phyloP scores from a whole-genome alignment of 2,797 vertebrate genomes.

The Peromyscus nudipes region DNA sequence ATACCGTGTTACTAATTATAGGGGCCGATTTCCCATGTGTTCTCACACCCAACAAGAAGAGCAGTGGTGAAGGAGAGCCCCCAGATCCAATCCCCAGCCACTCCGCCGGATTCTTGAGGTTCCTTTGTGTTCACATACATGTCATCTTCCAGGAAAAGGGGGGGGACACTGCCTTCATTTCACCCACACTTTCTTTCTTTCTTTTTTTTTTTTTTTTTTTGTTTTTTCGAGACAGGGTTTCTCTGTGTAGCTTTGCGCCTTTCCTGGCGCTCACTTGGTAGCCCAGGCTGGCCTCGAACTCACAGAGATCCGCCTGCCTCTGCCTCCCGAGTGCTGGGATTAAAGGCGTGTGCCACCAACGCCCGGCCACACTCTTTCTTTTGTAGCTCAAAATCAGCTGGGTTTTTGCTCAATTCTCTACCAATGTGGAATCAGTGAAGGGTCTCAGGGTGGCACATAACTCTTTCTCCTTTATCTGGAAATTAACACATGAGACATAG shows the following conservation, averaged over 20 bases:
- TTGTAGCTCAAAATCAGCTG: neutral
- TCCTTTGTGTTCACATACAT: neutral
- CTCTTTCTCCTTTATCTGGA: neutral
- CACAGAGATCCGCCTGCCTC: no score
- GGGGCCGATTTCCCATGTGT: slow-evolving; percentile 28
- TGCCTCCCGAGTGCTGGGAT: no score
- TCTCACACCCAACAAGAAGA: neutral
- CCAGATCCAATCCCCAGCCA: neutral
- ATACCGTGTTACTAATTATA: neutral
- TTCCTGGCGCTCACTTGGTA: no score
- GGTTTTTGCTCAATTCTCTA: neutral
- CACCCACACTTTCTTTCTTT: no score
- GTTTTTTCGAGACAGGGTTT: no score
- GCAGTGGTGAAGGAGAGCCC: neutral
- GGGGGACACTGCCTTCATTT: neutral
- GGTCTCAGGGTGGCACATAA: neutral
- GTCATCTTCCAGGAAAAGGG: neutral
- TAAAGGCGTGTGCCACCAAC: no score
- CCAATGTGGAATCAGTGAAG: neutral
- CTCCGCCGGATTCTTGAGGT: neutral
- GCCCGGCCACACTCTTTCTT: no score
- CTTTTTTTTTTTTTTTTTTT: no score
- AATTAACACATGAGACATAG: neutral
- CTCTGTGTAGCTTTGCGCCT: no score
- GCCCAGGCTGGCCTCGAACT: no score